A percentile compares a stretch with the other conserved stretches of the same genome.
Evolutionary conservation across 2,888 invertebrate genomes (phyloP).

Genomic region (Limnephilus rhombicus): DNA sequence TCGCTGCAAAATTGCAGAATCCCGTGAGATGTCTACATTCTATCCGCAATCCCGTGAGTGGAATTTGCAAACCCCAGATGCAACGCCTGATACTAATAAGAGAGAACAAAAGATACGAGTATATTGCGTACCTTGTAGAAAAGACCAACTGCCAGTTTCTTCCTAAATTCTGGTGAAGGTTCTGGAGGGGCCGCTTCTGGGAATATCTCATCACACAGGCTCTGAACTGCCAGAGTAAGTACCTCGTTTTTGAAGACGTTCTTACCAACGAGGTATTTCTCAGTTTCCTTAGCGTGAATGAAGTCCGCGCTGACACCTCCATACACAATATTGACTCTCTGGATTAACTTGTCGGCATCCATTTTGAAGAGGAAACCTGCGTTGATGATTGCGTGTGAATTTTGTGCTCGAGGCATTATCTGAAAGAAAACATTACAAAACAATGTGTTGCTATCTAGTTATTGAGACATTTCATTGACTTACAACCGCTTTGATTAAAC

Average conservation of each 20-base stretch:
- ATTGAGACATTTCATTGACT: no score
- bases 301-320: constrained; percentile 80
- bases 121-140: constrained; percentile 85
- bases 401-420: constrained; percentile 87
- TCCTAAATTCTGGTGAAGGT: constrained; percentile 83
- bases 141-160: constrained; percentile 83
- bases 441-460: no score
- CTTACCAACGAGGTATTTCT: constrained; percentile 74
- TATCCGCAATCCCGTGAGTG: no score
- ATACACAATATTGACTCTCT: constrained; percentile 79
- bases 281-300: constrained; percentile 79
- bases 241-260: constrained; percentile 73
- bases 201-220: constrained; percentile 79
- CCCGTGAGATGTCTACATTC: no score
- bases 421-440: constrained; percentile 70
- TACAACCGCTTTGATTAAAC: no score
- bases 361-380: constrained; percentile 84
- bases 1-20: no score
- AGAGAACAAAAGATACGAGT: no score
- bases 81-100: neutral
- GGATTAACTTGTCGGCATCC: constrained; percentile 70
- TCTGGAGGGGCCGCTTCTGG: constrained; percentile 83
- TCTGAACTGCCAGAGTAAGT: constrained; percentile 75
- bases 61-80: no score
- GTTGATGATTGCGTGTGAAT: constrained; percentile 87